Base-by-base conservation (phyloP, 2,888 invertebrate species). In the Cataglyphis cursor region DNA sequence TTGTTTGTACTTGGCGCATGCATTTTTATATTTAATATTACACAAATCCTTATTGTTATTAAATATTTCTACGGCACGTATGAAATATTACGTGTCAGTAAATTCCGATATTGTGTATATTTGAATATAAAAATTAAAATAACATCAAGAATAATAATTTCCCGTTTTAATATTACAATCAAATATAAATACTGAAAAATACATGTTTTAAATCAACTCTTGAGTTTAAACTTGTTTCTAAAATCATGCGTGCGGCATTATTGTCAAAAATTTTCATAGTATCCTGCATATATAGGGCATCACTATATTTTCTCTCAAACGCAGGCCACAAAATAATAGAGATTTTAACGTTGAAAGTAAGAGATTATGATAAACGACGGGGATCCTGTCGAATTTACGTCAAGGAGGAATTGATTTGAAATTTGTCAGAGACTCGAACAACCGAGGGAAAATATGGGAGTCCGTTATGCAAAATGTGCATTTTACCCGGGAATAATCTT, bases 61-160 rank as follows among this genome's bases (percentile, higher is more conserved):
- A 72, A 54, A 44, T 64, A 57, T 72, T 70, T 44, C 1, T 28
- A 51, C n/a, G 21, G 18, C 28, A 1, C 28, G n/a, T 18, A 15
- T 57, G 15, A 54, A 57, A 35, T 73, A 35, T 24, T 3, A 72
- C 44, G 15, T 4, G 5, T 59, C 8, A 9, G 6, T 57, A 78
- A 73, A 73, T 74, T 80, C 8, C 12, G 8, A 41, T 59, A 57
- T 44, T 74, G n/a, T 8, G 6, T 51, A 8, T n/a, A 70, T 59
- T 31, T 21, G 6, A 2, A 2, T 31, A 24, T 41, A 18, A 41
- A 6, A 44, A 59, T 21, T 44, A 57, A 9, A 24, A 51, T 15
- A 44, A 62, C 9, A 72, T 18, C 8, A 10, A 18, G 41, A 8
- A 78, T 31, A 78, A 78, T 59, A 73, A 78, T 72, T 59, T 35